Base-by-base conservation (phyloP, 1,140 invertebrate species). In the Monomorium pharaonis region DNA sequence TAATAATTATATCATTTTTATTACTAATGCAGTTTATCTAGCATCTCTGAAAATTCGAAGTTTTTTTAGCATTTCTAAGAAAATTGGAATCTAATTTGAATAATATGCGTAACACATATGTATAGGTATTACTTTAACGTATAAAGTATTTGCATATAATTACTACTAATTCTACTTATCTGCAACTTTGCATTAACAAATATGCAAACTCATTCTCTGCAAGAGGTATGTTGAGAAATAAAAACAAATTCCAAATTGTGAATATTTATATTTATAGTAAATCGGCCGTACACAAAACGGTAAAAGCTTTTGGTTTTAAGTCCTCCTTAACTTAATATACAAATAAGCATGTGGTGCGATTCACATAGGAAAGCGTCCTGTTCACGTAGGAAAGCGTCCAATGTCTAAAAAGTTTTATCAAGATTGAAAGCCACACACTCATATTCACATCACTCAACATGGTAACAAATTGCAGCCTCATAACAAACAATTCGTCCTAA, bases 391-490 rank as follows among this genome's bases (percentile, higher is more conserved):
- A 87, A 90, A 90, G 89, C 89, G 56, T 88, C 86, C 65, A 86
- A 90, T 81, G 42, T 84, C 67, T 51, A 78, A 67, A 75, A 78
- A 88, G 69, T 88, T 91, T 91, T 69, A 83, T 84, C 18, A 80
- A 84, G 58, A 84, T 90, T 58, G 80, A 60, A 90, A 86, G 86
- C 78, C 62, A 80, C 84, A 85, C 84, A 85, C 72, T 88, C 78
- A 80, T 88, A 86, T 86, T 88, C 86, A 86, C 78, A 80, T 44
- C 84, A 83, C 75, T 86, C 74, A 86, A 81, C 54, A 88, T 90
- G 89, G 89, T 91, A 91, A 90, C 89, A 90, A 86, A 90, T 91
- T 90, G 72, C 78, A 88, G 89, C 86, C 86, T 90, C 84, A n/a
- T 90, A 88, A 90, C 77, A 90, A 90, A 90, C 70, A 85, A 88